Base-by-base conservation (phyloP, 2,888 invertebrate species). In the Phasia obesa region DNA sequence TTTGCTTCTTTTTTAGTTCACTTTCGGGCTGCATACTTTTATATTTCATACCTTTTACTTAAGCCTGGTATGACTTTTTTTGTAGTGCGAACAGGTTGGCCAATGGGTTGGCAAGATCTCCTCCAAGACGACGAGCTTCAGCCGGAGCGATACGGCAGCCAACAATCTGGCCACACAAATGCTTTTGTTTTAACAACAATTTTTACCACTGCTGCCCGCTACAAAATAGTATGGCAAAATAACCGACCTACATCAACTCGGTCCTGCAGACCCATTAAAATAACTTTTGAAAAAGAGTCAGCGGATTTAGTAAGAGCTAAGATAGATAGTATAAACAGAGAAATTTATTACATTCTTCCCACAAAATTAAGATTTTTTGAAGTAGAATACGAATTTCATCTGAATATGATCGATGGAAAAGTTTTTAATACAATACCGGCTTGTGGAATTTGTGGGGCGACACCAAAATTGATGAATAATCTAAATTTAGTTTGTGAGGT, bases 81-180 rank as follows among this genome's bases (percentile, higher is more conserved):
- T n/a, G n/a, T n/a, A n/a, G n/a, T n/a, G n/a, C n/a, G n/a, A n/a
- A n/a, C n/a, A n/a, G n/a, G n/a, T n/a, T n/a, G n/a, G n/a, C n/a
- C n/a, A n/a, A n/a, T n/a, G n/a, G n/a, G n/a, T n/a, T n/a, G n/a
- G n/a, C n/a, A n/a, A n/a, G n/a, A n/a, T n/a, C n/a, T n/a, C n/a
- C n/a, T n/a, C n/a, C n/a, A n/a, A n/a, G n/a, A n/a, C n/a, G n/a
- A n/a, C n/a, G n/a, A n/a, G n/a, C n/a, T n/a, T n/a, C 67, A 38
- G 62, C 76, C 6, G 51, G 77, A 15, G 47, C 65, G 13, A 67
- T 67, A 44, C 82, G 69, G n/a, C n/a, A 62, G n/a, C n/a, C n/a
- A n/a, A n/a, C n/a, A n/a, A n/a, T n/a, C n/a, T n/a, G n/a, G n/a
- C n/a, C n/a, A n/a, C n/a, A n/a, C n/a, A n/a, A n/a, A n/a, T n/a